These are phyloP conservation scores for Ophiodon elongatus DNA, from an alignment of 2,113 vertebrate species.

Conservation along the genomic window DNA sequence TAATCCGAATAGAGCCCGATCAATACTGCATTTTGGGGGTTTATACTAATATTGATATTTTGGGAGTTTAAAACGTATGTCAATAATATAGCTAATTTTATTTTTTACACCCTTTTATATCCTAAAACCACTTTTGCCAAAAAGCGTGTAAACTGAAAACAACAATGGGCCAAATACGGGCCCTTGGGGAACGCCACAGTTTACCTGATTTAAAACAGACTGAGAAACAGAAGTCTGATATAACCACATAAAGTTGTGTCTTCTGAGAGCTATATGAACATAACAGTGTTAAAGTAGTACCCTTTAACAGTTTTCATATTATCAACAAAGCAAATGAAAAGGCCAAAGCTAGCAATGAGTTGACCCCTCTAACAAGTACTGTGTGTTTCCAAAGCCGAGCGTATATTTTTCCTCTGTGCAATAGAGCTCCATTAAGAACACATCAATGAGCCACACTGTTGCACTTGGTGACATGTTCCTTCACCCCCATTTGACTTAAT, in stretches of 20 bases:
- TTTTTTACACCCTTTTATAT: not conserved
- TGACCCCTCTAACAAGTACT: too few relatives aligned
- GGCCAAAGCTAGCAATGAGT: not conserved
- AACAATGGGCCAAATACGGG: conserved; percentile 2
- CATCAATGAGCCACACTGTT: not conserved
- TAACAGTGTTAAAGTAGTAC: too few relatives aligned
- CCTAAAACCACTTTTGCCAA: not conserved
- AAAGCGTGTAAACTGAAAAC: not conserved
- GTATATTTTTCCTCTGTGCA: not conserved
- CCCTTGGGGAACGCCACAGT: conserved; percentile 21
- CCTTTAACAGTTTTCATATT: not conserved
- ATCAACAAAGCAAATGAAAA: not conserved
- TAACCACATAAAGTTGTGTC: not conserved
- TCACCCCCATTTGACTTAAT: not conserved
- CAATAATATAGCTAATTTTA: not conserved
- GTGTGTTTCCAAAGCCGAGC: not conserved
- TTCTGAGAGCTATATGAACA: not conserved
- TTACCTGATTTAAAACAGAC: not conserved
- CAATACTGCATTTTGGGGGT: not conserved
- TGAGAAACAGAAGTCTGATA: not conserved
- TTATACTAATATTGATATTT: not conserved
- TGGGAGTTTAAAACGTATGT: not conserved
- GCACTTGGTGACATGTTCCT: not conserved
- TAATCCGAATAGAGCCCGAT: not conserved
- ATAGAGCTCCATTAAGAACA: not conserved